Evolutionary conservation across 2,888 invertebrate genomes (phyloP).

Genomic region (Pseudanteris insignis): DNA sequence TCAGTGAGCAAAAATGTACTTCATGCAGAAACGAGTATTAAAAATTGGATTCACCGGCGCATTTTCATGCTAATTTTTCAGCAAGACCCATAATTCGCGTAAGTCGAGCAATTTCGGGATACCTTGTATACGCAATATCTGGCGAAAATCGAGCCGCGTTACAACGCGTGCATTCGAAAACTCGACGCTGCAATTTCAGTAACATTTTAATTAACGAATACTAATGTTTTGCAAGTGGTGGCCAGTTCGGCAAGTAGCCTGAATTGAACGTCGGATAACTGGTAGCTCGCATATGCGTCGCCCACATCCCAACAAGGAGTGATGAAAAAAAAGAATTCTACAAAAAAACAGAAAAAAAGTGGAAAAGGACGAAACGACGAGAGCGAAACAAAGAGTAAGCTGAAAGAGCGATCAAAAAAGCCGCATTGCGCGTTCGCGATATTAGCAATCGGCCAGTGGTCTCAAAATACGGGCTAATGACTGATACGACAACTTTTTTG

Average conservation of each 20-base stretch:
- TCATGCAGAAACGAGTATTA: conserved; percentile 16
- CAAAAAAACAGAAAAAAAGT: not conserved
- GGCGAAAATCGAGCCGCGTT: conserved; percentile 30
- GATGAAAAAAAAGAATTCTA: conserved; percentile 5
- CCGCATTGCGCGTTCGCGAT: conserved; percentile 24
- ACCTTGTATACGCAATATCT: conserved; percentile 45
- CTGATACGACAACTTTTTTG: conserved; percentile 25
- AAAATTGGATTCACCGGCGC: conserved; percentile 24
- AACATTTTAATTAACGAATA: conserved; percentile 64
- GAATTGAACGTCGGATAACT: conserved; percentile 35
- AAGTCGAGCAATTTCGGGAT: conserved; percentile 43
- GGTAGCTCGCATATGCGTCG: conserved; percentile 26
- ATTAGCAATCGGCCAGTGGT: conserved; percentile 27
- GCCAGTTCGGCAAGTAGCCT: conserved; percentile 45
- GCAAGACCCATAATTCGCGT: conserved; percentile 35
- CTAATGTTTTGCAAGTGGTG: conserved; percentile 57
- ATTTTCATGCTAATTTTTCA: conserved; percentile 40
- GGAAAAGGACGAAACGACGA: not conserved
- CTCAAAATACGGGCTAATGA: conserved; percentile 27
- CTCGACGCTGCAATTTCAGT: conserved; percentile 57
- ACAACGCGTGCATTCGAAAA: conserved; percentile 35
- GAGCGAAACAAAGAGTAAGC: conserved; percentile 9
- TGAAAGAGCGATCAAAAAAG: conserved; percentile 10
- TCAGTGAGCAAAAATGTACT: no score
- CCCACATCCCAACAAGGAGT: conserved; percentile 8